Conservation (phyloP, 1,140 invertebrate species). For the Drosophila nigromelanica region DNA sequence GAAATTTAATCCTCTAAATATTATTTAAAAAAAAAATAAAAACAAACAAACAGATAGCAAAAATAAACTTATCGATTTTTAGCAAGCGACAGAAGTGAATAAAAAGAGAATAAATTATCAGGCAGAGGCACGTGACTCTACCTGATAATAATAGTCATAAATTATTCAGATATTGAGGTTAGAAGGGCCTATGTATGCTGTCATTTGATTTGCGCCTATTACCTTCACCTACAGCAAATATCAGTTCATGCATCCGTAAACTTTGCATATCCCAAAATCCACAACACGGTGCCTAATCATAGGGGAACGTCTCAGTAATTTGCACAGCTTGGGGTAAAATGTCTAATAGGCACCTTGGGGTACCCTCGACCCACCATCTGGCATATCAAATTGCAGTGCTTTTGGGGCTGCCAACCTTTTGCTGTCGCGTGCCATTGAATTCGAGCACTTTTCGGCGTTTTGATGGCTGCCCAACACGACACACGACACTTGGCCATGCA, state of each 20-base stretch:
- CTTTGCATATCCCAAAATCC: conserved; percentile 30
- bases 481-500: conserved; percentile 67
- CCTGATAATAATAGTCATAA: no score
- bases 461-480: conserved; percentile 70
- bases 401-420: not conserved
- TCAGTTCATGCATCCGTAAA: conserved; percentile 1
- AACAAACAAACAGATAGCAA: no score
- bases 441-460: conserved; percentile 62
- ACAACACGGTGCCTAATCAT: conserved; percentile 56
- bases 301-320: conserved; percentile 57
- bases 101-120: no score
- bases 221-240: not conserved
- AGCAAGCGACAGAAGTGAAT: no score
- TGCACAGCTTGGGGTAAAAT: conserved; percentile 61
- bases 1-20: no score
- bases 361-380: not conserved
- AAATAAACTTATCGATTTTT: no score
- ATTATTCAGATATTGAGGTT: no score
- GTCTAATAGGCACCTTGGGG: conserved; percentile 54
- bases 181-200: no score
- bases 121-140: no score
- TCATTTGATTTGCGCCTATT: not conserved
- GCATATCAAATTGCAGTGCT: conserved; percentile 52
- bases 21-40: no score
- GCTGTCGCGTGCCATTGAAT: conserved; percentile 58